Base-by-base conservation (phyloP, 2,888 invertebrate species). In the Lobophora halterata region DNA sequence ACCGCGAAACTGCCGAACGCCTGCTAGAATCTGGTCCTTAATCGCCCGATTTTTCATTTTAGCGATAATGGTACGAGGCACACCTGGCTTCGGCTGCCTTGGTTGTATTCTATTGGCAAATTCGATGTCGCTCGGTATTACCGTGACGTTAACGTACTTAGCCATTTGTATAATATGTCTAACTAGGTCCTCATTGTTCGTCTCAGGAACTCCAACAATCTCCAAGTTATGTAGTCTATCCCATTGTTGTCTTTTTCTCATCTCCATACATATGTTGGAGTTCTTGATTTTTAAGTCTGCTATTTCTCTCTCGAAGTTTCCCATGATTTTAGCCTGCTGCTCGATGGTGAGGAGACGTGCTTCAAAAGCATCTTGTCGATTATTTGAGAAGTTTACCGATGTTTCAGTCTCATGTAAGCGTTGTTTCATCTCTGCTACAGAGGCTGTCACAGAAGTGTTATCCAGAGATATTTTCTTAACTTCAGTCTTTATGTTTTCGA, bases 1-100 rank as follows among this genome's bases (percentile, higher is more conserved):
- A 34, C 27, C 21, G 10, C 9, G 43, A 37, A 33, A 21, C 21
- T 23, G 34, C 16, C 34, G 34, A 3, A 35, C 12, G n/a, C 20
- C 34, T 2, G 27, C 34, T 2, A 35, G 11, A 5, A 35, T 35
- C 20, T 35, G 21, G 10, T 35, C 34, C 6, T 35, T 35, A 1
- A 17, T 5, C 10, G 28, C 6, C 8, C 34, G 20, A 9, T 21
- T 27, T 17, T 28, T 35, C 11, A 35, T 12, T 28, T 35, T 35
- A 2, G 13, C 11, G 12, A 35, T 35, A 4, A 35, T 35, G 5
- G 34, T 30, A 3, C 30, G 30, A 2, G 30, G 30, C 1, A 14
- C 3, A 0, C 30, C 34, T 9, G 29, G 36, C n/a, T 36, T 36
- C 1, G 20, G 21, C 6, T 21, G 30, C n/a, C 21, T 30, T 3